Base-by-base conservation (phyloP, 1,140 invertebrate genomes). In the Drosophila jambulina region DNA sequence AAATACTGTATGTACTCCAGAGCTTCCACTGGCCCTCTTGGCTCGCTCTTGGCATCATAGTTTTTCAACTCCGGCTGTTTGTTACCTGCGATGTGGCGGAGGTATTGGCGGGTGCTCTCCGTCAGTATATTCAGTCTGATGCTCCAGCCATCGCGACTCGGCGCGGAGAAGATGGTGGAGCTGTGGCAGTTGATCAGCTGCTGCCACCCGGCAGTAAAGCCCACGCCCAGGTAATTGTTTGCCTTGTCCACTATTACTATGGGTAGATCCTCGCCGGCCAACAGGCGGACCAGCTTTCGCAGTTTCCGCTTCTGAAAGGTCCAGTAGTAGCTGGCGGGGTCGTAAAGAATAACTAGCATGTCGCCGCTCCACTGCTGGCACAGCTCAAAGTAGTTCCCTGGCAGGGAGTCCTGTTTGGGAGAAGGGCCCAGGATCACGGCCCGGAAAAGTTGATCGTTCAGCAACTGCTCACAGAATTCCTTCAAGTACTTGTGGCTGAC, bases 401-500 rank as follows among this genome's bases (percentile, higher is more conserved):
- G 40, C 6, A 17, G 13, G 4, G 46, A 45, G 32, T 84, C 64
- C n/a, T 48, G 15, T 8, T 63, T 38, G 6, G 40, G 2, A 4
- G 27, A 32, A 10, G 49, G 27, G 3, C 56, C 42, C 13, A 84
- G 17, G 5, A 80, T 10, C 4, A 77, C 40, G 1, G 76, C 77
- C 9, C 57, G 71, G 25, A 60, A 85, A 36, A 84, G 49, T 54
- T 84, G 59, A 1, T 61, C 23, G 17, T 43, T 23, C 21, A 71
- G 9, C 34, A 84, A 29, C 17, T 61, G 65, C 12, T 83, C 81
- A 19, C 76, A 80, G 34, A 83, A 83, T 23, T 84, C 59, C 19
- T 32, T 80, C 3, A 83, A 8, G 40, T 84, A 68, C 25, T 67
- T 85, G 21, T 77, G 45, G 43, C 7, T 77, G 17, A 80, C 63